Base-by-base conservation (phyloP, 2,888 invertebrate species). In the Conomelus anceps region DNA sequence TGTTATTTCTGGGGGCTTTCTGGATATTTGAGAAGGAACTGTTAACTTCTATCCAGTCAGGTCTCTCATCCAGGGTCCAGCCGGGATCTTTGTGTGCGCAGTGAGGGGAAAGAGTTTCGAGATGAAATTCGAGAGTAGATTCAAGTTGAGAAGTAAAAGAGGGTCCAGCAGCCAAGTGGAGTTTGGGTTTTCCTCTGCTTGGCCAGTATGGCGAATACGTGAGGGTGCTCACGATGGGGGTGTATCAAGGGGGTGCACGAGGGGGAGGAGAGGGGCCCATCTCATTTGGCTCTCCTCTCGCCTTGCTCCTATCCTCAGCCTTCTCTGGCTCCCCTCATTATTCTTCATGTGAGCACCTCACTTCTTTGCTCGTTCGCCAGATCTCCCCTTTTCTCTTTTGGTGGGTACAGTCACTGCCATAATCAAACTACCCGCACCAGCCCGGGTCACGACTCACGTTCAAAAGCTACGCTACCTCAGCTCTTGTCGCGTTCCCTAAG, bases 201-300 rank as follows among this genome's bases (percentile, higher is more conserved):
- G 63, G n/a, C n/a, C n/a, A n/a, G n/a, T n/a, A n/a, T 34, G 34
- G 34, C 34, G 41, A 17, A 41, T n/a, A 63, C 63, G 63, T 63
- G 63, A 63, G 63, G 63, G 63, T 63, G 63, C 63, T 63, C n/a
- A 20, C 63, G 63, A n/a, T 20, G 7, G 20, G n/a, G n/a, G n/a
- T n/a, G n/a, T n/a, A n/a, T n/a, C n/a, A 41, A 17, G 41, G 13
- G 41, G 41, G 11, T 41, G 41, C 11, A 17, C 23, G 1, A 20
- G 85, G 85, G 4, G 85, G 13, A 11, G 85, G 23, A 20, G 23
- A 22, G 86, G 86, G 20, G 85, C 24, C 86, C 89, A 88, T 90
- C 90, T 89, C 89, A 87, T 90, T 90, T 90, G n/a, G 63, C n/a
- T n/a, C 34, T n/a, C 63, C 63, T n/a, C 63, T 63, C n/a, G 63